phyloP scores from a whole-genome alignment of 2,888 invertebrate species.

The Metalampra italica region DNA sequence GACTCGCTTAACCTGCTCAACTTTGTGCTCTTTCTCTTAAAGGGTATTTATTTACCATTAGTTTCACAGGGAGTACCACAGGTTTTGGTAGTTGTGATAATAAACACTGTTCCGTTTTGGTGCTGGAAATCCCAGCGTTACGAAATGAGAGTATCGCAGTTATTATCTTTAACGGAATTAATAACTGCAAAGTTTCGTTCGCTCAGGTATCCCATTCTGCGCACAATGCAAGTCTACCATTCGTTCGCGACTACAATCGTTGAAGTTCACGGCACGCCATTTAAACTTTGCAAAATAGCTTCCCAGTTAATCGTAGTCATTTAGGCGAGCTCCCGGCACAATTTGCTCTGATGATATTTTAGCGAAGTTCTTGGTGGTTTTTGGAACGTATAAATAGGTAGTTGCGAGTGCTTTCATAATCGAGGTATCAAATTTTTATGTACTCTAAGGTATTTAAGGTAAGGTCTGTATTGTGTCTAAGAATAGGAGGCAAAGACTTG shows the following conservation, averaged over 20 bases:
- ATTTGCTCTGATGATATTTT: constrained; percentile 54
- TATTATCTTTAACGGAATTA: constrained; percentile 15
- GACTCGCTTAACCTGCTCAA: too few species aligned
- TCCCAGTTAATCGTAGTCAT: constrained; percentile 68
- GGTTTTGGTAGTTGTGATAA: too few species aligned
- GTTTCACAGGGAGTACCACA: too few species aligned
- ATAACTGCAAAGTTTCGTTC: constrained; percentile 39
- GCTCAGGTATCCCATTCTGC: constrained; percentile 25
- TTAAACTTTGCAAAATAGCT: constrained; percentile 67
- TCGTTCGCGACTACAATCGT: constrained; percentile 55
- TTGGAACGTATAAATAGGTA: constrained; percentile 15
- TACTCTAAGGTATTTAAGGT: too few species aligned
- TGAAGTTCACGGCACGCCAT: constrained; percentile 54
- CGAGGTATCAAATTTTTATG: too few species aligned
- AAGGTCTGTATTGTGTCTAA: too few species aligned
- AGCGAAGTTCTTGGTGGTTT: constrained; percentile 33
- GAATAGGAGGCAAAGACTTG: too few species aligned
- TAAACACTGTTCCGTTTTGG: too few species aligned
- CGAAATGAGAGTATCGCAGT: too few species aligned
- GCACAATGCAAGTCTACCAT: constrained; percentile 50
- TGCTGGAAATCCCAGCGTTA: neutral
- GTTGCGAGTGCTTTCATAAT: constrained; percentile 6
- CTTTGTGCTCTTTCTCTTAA: too few species aligned
- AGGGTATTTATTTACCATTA: too few species aligned
- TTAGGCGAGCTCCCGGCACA: constrained; percentile 51